Evolutionary conservation across 1,140 invertebrate species (phyloP).

Genomic region (Brachionus angularis): DNA sequence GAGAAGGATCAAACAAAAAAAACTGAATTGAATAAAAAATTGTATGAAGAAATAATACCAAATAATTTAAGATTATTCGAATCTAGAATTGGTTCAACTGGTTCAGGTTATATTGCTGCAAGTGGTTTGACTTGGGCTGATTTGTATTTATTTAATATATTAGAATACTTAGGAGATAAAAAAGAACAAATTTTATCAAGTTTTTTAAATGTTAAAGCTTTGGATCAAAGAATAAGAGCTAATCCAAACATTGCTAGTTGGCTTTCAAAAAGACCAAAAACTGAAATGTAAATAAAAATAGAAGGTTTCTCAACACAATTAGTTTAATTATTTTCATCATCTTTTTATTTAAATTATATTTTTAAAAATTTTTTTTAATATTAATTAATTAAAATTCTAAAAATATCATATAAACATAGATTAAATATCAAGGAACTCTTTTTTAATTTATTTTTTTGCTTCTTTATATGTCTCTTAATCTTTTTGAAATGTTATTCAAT

Average conservation of each 20-base stretch:
- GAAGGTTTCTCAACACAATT: no score
- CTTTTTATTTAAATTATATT: no score
- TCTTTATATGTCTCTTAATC: no score
- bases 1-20: conserved; percentile 21
- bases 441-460: no score
- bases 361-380: no score
- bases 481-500: no score
- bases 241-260: not conserved
- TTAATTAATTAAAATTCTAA: no score
- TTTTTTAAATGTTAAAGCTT: not conserved
- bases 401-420: no score
- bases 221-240: not conserved
- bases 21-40: not conserved
- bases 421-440: no score
- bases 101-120: not conserved
- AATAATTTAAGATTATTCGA: not conserved
- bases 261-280: not conserved
- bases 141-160: not conserved
- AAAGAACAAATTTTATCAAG: not conserved
- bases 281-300: no score
- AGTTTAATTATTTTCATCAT: no score
- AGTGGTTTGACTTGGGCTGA: not conserved
- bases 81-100: not conserved
- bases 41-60: not conserved
- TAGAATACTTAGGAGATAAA: not conserved